Conservation (phyloP, 2,888 invertebrate species). For the Entomobrya multifasciata region DNA sequence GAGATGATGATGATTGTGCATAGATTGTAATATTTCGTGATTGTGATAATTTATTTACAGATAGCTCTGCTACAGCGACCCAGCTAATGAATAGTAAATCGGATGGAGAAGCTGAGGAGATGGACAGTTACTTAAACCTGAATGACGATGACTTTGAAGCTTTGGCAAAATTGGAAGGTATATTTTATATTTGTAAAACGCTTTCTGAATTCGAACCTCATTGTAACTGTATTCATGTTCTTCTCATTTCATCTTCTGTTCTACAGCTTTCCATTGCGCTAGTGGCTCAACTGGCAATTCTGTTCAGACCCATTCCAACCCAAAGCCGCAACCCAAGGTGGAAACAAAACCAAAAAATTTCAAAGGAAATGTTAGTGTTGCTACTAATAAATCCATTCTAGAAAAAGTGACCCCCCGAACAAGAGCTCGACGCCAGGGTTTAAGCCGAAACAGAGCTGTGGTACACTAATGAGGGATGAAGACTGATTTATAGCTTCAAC, state of each 20-base stretch:
- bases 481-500: no score
- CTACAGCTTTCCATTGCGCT: conserved; percentile 19
- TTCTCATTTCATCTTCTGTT: not conserved
- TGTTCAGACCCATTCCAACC: not conserved
- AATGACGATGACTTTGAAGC: not conserved
- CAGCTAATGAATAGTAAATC: not conserved
- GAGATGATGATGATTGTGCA: no score
- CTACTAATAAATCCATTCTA: no score
- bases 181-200: not conserved
- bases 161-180: conserved; percentile 55
- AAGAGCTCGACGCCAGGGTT: conserved; percentile 15
- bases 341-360: not conserved
- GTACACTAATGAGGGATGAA: not conserved
- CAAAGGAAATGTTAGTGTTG: no score
- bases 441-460: not conserved
- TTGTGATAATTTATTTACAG: not conserved
- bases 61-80: not conserved
- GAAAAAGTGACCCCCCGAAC: conserved; percentile 29
- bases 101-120: not conserved
- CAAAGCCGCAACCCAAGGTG: not conserved
- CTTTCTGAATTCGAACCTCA: not conserved
- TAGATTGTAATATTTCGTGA: no score
- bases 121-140: conserved; percentile 37
- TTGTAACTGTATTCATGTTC: not conserved
- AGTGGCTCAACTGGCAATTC: not conserved